Evolutionary conservation across 2,888 invertebrate genomes (phyloP).

Genomic region (Mesoligia furuncula): DNA sequence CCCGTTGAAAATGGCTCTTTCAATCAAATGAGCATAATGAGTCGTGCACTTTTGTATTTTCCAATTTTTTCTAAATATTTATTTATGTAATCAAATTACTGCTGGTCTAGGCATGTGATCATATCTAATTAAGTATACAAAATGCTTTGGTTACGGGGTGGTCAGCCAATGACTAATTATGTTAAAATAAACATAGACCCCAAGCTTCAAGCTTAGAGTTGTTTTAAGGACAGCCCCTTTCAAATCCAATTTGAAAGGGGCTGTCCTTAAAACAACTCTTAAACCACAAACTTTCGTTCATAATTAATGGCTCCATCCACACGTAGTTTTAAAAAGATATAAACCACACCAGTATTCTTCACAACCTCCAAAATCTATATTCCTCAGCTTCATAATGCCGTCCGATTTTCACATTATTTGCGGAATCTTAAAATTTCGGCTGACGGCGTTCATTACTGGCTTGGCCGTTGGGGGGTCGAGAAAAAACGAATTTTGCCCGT

Average conservation of each 20-base stretch:
- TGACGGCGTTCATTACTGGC: constrained; percentile 60
- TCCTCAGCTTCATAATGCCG: background rate
- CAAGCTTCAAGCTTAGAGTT: background rate
- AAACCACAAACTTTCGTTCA: background rate
- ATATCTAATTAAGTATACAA: background rate
- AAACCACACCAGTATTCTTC: background rate
- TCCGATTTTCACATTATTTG: constrained; percentile 41
- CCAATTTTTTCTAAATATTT: too few species aligned
- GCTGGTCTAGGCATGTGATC: background rate
- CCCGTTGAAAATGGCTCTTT: too few species aligned
- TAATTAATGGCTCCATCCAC: background rate
- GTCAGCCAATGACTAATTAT: background rate
- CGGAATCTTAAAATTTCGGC: constrained; percentile 58
- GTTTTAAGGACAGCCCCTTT: too few species aligned
- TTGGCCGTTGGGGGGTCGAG: constrained; percentile 25
- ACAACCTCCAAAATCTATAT: background rate
- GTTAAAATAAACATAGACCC: background rate
- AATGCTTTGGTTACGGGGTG: background rate
- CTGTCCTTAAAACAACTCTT: too few species aligned
- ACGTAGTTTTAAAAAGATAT: background rate
- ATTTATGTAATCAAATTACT: background rate
- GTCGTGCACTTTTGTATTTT: too few species aligned
- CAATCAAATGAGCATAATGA: too few species aligned
- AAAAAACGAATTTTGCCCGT: constrained; percentile 59
- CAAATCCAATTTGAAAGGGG: too few species aligned